These are phyloP conservation scores for Eurystomus glaucurus DNA, from an alignment of 2,797 vertebrate species.

Conservation along the genomic window DNA sequence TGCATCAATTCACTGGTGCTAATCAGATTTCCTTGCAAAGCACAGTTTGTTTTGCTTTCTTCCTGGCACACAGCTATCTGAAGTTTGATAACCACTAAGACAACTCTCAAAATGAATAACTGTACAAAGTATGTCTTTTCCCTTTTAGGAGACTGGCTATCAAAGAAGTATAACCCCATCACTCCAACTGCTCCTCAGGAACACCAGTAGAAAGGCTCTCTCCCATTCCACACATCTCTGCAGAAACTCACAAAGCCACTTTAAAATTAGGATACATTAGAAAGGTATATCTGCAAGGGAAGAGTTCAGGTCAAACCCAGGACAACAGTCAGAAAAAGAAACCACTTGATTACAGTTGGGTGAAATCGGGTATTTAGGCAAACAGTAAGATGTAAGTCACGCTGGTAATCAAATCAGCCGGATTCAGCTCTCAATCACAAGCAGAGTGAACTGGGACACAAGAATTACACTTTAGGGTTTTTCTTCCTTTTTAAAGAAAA, in stretches of 20 bases:
- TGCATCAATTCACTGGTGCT: fast-evolving
- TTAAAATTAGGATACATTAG: neutral
- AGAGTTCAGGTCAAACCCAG: neutral
- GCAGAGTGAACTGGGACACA: neutral
- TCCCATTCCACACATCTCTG: neutral
- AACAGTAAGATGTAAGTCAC: fast-evolving
- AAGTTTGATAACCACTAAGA: neutral
- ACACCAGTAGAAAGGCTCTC: neutral
- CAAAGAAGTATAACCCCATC: neutral
- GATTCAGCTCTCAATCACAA: neutral
- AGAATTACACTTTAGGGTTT: neutral
- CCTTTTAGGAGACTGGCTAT: neutral
- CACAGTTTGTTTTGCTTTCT: neutral
- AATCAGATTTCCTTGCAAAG: neutral
- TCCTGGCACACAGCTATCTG: neutral
- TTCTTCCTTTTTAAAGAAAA: neutral
- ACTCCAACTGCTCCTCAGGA: neutral
- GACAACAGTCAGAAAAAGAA: neutral
- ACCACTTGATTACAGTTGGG: neutral
- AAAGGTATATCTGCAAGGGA: neutral
- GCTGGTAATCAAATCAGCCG: neutral
- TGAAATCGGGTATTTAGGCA: neutral
- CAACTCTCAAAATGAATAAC: neutral
- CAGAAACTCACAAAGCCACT: neutral
- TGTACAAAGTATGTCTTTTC: neutral